Evolutionary conservation across 2,888 invertebrate genomes (phyloP).

Genomic region (Odontothrips loti): DNA sequence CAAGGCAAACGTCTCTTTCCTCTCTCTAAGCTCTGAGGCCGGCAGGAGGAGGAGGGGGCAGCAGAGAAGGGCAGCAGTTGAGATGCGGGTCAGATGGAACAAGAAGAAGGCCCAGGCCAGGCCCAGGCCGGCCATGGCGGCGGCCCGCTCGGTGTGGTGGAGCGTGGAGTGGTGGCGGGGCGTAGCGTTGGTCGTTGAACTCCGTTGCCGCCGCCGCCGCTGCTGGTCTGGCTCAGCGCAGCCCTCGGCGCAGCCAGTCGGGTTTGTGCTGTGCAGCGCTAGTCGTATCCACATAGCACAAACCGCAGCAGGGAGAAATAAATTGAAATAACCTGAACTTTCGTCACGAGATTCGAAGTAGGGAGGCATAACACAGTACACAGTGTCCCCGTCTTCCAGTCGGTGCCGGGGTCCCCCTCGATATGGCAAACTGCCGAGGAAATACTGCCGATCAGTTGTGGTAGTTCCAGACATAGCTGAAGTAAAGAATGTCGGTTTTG

Average conservation of each 20-base stretch:
- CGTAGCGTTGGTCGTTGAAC: background rate
- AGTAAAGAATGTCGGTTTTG: too few relatives aligned
- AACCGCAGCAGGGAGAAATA: too few relatives aligned
- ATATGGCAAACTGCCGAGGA: too few relatives aligned
- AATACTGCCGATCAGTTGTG: too few relatives aligned
- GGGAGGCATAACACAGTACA: too few relatives aligned
- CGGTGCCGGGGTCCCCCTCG: too few relatives aligned
- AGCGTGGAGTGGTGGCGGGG: background rate
- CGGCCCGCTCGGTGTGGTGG: background rate
- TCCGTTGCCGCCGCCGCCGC: background rate
- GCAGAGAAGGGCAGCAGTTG: background rate
- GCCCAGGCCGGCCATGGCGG: background rate
- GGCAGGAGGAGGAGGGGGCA: background rate
- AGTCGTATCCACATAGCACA: too few relatives aligned
- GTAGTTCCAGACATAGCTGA: too few relatives aligned
- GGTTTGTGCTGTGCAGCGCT: background rate
- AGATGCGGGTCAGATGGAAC: constrained; percentile 11
- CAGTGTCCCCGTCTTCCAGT: too few relatives aligned
- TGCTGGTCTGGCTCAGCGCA: background rate
- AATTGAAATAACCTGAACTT: too few relatives aligned
- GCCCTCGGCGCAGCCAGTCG: background rate
- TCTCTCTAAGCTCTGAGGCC: too few relatives aligned
- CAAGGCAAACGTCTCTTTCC: background rate
- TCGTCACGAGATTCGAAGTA: too few relatives aligned
- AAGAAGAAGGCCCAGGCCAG: background rate